phyloP scores from a whole-genome alignment of 2,113 vertebrate species.

The Phyllostomus discolor region DNA sequence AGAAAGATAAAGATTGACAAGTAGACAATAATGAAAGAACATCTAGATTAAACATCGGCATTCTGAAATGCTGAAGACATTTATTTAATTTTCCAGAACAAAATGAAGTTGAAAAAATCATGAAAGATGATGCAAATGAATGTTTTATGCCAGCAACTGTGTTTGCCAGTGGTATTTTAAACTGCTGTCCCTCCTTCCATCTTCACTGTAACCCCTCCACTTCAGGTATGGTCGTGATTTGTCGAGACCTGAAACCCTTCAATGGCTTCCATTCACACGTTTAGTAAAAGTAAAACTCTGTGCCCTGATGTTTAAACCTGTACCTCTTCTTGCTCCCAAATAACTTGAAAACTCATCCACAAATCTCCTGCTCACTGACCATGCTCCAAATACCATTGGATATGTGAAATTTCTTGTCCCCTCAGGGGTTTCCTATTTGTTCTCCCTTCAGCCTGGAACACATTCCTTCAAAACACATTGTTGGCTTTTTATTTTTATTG shows the following conservation, averaged over 20 bases:
- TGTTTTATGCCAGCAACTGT: slow-evolving; percentile 13
- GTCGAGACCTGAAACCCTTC: not conserved
- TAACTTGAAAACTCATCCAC: not conserved
- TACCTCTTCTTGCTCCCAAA: not conserved
- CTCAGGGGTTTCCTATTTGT: not conserved
- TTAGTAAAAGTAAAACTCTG: not conserved
- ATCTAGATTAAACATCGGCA: slow-evolving; percentile 45
- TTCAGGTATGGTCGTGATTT: not conserved
- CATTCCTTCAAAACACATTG: not conserved
- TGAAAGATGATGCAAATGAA: slow-evolving; percentile 39
- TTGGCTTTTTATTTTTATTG: not conserved
- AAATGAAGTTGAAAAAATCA: slow-evolving; percentile 35
- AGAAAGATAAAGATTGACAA: slow-evolving; percentile 49
- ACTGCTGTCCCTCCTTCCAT: not conserved
- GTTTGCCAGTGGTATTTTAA: slow-evolving; percentile 9
- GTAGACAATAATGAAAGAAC: slow-evolving; percentile 31
- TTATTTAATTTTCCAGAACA: slow-evolving; percentile 51
- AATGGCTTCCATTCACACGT: not conserved
- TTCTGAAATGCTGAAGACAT: slow-evolving; percentile 43
- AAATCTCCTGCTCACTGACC: not conserved
- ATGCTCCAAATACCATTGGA: not conserved
- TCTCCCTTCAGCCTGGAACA: not conserved
- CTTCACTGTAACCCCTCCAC: not conserved
- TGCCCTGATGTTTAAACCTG: not conserved
- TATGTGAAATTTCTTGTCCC: not conserved